These are phyloP conservation scores for Yponomeuta cagnagella DNA, from an alignment of 2,888 invertebrate genomes.

Conservation along the genomic window DNA sequence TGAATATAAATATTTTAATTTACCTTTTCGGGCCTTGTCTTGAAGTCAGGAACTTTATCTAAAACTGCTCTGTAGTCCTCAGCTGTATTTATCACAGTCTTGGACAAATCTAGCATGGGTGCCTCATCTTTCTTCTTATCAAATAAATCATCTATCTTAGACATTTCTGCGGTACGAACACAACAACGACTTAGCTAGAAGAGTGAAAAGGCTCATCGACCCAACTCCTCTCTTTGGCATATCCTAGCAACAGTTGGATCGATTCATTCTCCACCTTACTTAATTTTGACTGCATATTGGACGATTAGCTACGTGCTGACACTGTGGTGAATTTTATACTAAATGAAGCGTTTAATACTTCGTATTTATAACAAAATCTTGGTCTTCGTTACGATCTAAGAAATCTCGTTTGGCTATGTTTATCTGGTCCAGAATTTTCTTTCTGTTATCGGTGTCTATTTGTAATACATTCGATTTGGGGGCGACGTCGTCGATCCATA, in stretches of 20 bases:
- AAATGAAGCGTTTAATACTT: constrained; percentile 32
- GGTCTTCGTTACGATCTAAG: constrained; percentile 45
- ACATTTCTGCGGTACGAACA: constrained; percentile 53
- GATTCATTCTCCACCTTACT: constrained; percentile 41
- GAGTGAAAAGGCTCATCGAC: constrained; percentile 35
- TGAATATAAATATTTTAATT: neutral
- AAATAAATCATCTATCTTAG: constrained; percentile 88
- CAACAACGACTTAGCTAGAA: neutral
- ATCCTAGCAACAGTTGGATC: constrained; percentile 52
- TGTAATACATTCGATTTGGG: constrained; percentile 43
- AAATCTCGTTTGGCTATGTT: constrained; percentile 53
- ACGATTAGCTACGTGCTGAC: constrained; percentile 40
- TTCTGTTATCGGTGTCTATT: constrained; percentile 50
- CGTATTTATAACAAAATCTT: constrained; percentile 39
- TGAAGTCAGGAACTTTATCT: constrained; percentile 93
- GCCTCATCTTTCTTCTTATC: constrained; percentile 90
- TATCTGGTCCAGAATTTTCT: constrained; percentile 55
- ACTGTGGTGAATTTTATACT: constrained; percentile 14
- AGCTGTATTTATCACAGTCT: constrained; percentile 83
- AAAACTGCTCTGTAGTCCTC: constrained; percentile 89
- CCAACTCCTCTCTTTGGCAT: constrained; percentile 35
- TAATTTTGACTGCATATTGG: constrained; percentile 48
- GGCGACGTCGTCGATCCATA: constrained; percentile 61
- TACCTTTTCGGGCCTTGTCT: constrained; percentile 91
- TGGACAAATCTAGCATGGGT: constrained; percentile 89